A percentile compares a stretch with the other conserved stretches of the same genome.
Conservation (phyloP, 2,113 vertebrate species). For the Equus quagga region DNA sequence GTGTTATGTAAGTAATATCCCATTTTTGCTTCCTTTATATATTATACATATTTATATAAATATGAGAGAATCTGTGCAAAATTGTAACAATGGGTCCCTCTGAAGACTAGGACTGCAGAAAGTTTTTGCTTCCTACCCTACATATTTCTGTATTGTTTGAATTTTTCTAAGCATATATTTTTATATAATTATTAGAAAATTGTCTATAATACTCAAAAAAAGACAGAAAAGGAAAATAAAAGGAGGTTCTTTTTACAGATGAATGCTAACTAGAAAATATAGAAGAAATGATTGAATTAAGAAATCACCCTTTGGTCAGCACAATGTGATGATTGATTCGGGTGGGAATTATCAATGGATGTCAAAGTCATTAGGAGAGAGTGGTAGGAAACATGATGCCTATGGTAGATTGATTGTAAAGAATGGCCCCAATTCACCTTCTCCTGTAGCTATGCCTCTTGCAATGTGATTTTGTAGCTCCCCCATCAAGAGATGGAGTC, state of each 20-base stretch:
- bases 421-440: neutral
- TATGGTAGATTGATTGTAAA: neutral
- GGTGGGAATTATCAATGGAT: neutral
- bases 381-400: neutral
- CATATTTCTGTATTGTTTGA: neutral
- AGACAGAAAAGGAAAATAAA: neutral
- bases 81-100: neutral
- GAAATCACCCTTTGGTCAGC: neutral
- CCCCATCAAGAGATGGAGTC: neutral
- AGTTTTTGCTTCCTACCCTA: neutral
- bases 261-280: neutral
- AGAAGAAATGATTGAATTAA: neutral
- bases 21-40: neutral
- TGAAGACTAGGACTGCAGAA: neutral
- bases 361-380: neutral
- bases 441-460: neutral
- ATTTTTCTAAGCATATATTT: neutral
- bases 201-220: neutral
- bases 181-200: neutral
- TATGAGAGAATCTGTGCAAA: neutral
- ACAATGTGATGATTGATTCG: neutral
- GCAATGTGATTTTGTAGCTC: neutral
- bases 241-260: neutral
- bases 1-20: neutral
- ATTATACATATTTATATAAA: neutral